Evolutionary conservation across 2,797 vertebrate species (phyloP).

Genomic region (Scolopax bukidnonensis): DNA sequence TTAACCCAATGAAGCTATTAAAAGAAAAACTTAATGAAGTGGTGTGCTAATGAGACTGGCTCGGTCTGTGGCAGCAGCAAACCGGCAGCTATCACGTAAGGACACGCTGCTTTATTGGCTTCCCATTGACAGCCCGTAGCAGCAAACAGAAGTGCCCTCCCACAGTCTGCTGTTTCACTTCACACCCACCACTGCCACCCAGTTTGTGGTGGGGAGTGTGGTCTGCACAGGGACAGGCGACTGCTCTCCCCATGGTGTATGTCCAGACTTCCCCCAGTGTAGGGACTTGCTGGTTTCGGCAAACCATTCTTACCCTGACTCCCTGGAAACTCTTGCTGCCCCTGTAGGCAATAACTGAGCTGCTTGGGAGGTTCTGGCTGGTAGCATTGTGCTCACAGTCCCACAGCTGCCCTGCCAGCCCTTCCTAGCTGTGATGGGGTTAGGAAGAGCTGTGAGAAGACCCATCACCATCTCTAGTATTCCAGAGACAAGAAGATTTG

Average conservation of each 20-base stretch:
- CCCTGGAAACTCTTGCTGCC: neutral
- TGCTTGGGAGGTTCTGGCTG: neutral
- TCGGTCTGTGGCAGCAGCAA: neutral
- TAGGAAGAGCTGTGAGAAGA: neutral
- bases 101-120: neutral
- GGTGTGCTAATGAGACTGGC: neutral
- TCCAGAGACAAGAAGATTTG: neutral
- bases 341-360: neutral
- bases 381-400: neutral
- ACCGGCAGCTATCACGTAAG: neutral
- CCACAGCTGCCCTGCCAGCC: neutral
- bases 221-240: accelerated
- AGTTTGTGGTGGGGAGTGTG: neutral
- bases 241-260: too few species aligned
- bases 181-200: neutral
- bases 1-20: neutral
- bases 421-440: neutral
- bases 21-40: conserved; percentile 23
- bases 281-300: neutral
- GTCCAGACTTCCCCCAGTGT: neutral
- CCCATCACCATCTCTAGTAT: neutral
- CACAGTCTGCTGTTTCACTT: neutral
- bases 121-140: neutral
- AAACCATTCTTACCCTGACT: neutral
- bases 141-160: neutral